These are phyloP conservation scores for Pelagia noctiluca DNA, from an alignment of 30 jellyfish, hydroid and myxozoan genomes.

Conservation along the genomic window DNA sequence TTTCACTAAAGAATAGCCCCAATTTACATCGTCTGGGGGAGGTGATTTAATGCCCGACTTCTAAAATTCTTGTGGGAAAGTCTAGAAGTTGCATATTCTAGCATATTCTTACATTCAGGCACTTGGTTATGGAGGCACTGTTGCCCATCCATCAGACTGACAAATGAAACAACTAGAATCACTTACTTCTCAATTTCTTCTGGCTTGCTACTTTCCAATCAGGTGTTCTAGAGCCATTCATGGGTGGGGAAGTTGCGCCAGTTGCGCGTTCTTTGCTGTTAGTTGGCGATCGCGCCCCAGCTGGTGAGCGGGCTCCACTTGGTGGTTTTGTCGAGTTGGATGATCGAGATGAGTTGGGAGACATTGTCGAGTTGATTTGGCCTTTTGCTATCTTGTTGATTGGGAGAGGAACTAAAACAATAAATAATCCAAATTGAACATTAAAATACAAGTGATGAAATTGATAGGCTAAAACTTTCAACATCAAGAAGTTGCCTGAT, in stretches of 20 bases:
- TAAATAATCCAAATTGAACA: too few species aligned
- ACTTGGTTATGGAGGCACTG: too few species aligned
- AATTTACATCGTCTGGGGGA: too few species aligned
- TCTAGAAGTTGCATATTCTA: too few species aligned
- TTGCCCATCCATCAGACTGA: too few species aligned
- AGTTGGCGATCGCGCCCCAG: conserved; percentile 34
- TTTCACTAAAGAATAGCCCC: too few species aligned
- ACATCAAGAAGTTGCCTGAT: background rate
- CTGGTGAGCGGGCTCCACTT: conserved; percentile 55
- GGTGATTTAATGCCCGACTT: too few species aligned
- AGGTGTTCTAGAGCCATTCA: conserved; percentile 66
- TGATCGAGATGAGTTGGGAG: conserved; percentile 63
- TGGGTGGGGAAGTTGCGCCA: conserved; percentile 70
- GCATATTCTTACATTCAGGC: too few species aligned
- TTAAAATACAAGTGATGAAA: background rate
- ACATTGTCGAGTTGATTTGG: conserved; percentile 24
- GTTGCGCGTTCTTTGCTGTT: too few species aligned
- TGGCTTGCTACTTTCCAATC: conserved; percentile 94
- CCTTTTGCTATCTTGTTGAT: conserved; percentile 8
- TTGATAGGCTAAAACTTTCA: background rate
- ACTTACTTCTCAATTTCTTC: conserved; percentile 91
- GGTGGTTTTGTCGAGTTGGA: conserved; percentile 58
- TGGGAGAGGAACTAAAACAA: conserved; percentile 33
- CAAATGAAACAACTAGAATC: too few species aligned
- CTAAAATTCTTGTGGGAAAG: too few species aligned